Base-by-base conservation (phyloP, 2,888 invertebrate genomes). In the Ellobium chinense region DNA sequence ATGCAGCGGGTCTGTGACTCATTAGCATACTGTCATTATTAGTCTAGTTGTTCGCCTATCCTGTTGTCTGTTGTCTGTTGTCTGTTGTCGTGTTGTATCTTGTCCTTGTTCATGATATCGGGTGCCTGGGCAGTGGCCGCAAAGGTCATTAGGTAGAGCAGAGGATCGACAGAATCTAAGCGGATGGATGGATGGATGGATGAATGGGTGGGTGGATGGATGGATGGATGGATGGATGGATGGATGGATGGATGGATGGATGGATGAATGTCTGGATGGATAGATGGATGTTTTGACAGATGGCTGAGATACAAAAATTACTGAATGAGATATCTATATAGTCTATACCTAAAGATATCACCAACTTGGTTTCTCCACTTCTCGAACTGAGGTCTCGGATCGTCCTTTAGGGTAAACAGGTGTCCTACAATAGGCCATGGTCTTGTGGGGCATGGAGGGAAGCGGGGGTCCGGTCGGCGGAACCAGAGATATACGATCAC, bases 401-500 rank as follows among this genome's bases (percentile, higher is more conserved):
- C 36, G 0, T 24, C 2, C 4, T 21, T 27, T 7, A 74, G 1
- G 21, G 27, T 2, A 27, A 74, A 29, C 39, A 74, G 21, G 21
- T 74, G 37, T 7, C 74, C 74, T 39, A 74, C 62, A 1, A 74
- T n/a, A 1, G 74, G 74, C 1, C 62, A 54, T 0, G 74, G 74
- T 7, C 24, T 63, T 7, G 1, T 39, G 0, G 74, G 63, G 37
- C 12, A 29, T 24, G 74, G 74, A 9, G 74, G 62, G 27, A 39
- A 18, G 18, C 29, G 12, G 62, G 21, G 21, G 62, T 62, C 73
- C n/a, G 14, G n/a, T 29, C 62, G 62, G 9, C 34, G 63, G 2
- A 39, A 27, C 62, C 62, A 74, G 4, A 39, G 24, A 24, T 29
- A 74, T 4, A 62, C 27, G 18, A 46, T 7, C 18, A 46, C 46